phyloP scores from a whole-genome alignment of 1,140 invertebrate genomes.

The Cylas formicarius region DNA sequence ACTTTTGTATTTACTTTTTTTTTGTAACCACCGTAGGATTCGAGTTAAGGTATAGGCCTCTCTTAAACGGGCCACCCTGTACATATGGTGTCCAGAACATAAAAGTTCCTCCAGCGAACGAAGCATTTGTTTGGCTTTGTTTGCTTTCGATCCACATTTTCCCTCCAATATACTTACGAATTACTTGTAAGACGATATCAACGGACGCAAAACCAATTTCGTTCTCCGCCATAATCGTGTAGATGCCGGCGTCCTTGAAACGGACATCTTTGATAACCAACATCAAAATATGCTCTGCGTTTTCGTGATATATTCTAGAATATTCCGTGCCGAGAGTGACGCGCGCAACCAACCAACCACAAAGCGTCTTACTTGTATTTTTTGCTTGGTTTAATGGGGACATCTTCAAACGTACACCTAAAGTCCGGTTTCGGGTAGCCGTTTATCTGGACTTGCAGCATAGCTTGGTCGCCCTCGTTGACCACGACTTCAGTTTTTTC shows the following conservation, averaged over 20 bases:
- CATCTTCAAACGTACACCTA: conserved; percentile 16
- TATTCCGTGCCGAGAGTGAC: not conserved
- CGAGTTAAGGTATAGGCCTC: no score
- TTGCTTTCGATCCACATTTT: not conserved
- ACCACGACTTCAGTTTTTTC: conserved; percentile 16
- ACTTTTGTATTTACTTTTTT: no score
- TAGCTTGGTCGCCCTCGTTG: conserved; percentile 16
- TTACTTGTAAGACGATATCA: conserved; percentile 12
- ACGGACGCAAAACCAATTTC: conserved; percentile 19
- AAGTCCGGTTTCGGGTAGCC: conserved; percentile 20
- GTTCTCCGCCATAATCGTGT: conserved; percentile 20
- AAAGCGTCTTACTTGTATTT: conserved; percentile 18
- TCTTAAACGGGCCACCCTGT: no score
- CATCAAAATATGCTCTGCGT: conserved; percentile 17
- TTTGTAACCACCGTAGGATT: no score
- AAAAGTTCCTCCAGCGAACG: no score
- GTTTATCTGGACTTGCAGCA: conserved; percentile 18
- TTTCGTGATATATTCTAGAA: conserved; percentile 18
- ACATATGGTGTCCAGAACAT: conserved; percentile 5
- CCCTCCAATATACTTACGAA: conserved; percentile 6
- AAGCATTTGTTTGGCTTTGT: not conserved
- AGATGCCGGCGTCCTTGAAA: conserved; percentile 12
- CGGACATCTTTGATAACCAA: conserved; percentile 18
- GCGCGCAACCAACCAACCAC: not conserved
- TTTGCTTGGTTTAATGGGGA: conserved; percentile 16